Base-by-base conservation (phyloP, 2,797 vertebrate species). In the Gallirallus australis region DNA sequence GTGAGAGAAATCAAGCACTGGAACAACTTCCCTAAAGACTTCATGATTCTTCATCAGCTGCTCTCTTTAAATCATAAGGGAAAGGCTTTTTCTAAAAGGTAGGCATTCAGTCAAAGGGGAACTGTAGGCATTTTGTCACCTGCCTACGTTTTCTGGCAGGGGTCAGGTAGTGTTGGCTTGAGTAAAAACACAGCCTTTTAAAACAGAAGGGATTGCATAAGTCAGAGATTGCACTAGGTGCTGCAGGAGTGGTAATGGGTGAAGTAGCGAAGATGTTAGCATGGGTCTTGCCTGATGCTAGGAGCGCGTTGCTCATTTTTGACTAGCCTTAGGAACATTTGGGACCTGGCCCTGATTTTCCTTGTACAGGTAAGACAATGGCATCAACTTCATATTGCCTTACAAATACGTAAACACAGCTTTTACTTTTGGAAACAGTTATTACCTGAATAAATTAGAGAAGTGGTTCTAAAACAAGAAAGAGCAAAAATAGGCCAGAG, bases 121-220 rank as follows among this genome's bases (percentile, higher is more conserved):
- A 42, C 30, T 66, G 10, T 10, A 52, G 15, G 52, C 10, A 12
- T 71, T 83, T 65, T 63, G 16, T 47, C 31, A 80, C 20, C 31
- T 15, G 15, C 6, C 3, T 57, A 1, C 1, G 0, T 12, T 53
- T 18, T 14, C 59, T 63, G 18, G 7, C 27, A 33, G 16, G 15
- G 42, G 21, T 45, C 13, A 45, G 25, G 3, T 9, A 57, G 37
- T 12, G n/a, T 13, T 83, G 30, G 3, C 30, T 57, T 66, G 14
- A 25, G 52, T 47, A 56, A 79, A 61, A 19, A 31, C 13, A 6
- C 4, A 40, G 16, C 9, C 52, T 68, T 75, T 70, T 60, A 45
- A 79, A 75, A 37, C 31, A 66, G 17, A 48, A 6, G 7, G 24
- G 25, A 16, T 28, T 35, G 28, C 4, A 6, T 9, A 52, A 21